Percentiles rank a stretch among this genome's conserved stretches.
Conservation (phyloP, 1,140 invertebrate genomes). For the Pseudoatta argentina region DNA sequence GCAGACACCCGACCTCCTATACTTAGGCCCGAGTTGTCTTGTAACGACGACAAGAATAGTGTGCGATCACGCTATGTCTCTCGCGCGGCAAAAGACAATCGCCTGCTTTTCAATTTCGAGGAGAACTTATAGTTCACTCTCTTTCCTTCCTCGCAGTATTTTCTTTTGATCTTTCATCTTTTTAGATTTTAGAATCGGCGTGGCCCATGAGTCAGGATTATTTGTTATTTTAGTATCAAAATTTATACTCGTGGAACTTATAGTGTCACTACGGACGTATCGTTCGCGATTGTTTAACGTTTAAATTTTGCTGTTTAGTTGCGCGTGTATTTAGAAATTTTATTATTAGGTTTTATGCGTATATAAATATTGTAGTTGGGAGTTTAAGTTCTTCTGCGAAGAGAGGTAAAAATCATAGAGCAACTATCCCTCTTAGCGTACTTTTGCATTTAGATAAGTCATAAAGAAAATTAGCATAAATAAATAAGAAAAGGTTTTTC, state of each 20-base stretch:
- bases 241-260: neutral
- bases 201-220: neutral
- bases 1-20: constrained; percentile 75
- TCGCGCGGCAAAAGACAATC: constrained; percentile 64
- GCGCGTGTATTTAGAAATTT: neutral
- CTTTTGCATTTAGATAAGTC: too few species aligned
- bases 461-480: too few species aligned
- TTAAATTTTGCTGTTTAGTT: constrained; percentile 14
- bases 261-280: neutral
- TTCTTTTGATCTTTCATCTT: neutral
- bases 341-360: neutral
- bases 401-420: neutral
- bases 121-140: neutral
- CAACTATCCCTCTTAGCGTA: too few species aligned
- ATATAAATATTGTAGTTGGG: neutral
- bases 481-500: too few species aligned
- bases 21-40: constrained; percentile 74
- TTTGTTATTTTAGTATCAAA: neutral
- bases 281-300: too few species aligned
- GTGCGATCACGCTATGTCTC: constrained; percentile 55
- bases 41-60: constrained; percentile 69
- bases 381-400: neutral
- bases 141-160: neutral
- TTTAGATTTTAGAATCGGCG: neutral
- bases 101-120: constrained; percentile 10